A percentile compares a stretch with the other conserved stretches of the same genome.
Conservation (phyloP, 2,888 invertebrate genomes). For the Cantharis rufa region DNA sequence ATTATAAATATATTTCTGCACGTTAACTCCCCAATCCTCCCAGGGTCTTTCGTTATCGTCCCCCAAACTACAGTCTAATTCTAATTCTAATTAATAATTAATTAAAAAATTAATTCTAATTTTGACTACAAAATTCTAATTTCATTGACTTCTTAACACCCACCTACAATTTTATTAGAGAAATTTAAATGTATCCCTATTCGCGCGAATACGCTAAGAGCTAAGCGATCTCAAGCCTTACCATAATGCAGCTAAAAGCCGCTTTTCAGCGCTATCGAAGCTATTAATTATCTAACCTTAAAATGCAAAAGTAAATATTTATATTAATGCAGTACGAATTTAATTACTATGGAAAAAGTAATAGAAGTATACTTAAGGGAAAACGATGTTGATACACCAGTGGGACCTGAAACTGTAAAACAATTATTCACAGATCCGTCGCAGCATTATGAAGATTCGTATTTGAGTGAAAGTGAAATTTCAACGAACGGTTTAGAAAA, state of each 20-base stretch:
- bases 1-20: too few relatives aligned
- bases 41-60: too few relatives aligned
- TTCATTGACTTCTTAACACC: too few relatives aligned
- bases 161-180: not conserved
- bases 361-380: conserved; percentile 23
- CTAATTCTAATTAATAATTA: too few relatives aligned
- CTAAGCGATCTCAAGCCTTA: too few relatives aligned
- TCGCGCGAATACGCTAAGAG: too few relatives aligned
- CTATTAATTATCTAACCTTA: not conserved
- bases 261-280: not conserved
- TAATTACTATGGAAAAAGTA: conserved; percentile 13
- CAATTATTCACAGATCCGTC: conserved; percentile 20
- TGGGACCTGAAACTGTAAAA: conserved; percentile 21
- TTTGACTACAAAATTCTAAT: too few relatives aligned
- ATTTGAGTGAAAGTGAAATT: not conserved
- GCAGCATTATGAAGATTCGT: not conserved
- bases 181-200: not conserved
- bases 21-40: too few relatives aligned
- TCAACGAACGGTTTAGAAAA: conserved; percentile 6
- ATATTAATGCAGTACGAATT: not conserved
- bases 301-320: not conserved
- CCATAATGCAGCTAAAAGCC: not conserved
- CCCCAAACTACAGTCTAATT: too few relatives aligned
- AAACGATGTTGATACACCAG: conserved; percentile 12
- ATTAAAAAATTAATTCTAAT: too few relatives aligned